Base-by-base conservation (phyloP, 2,113 vertebrate species). In the Anhinga rufa region DNA sequence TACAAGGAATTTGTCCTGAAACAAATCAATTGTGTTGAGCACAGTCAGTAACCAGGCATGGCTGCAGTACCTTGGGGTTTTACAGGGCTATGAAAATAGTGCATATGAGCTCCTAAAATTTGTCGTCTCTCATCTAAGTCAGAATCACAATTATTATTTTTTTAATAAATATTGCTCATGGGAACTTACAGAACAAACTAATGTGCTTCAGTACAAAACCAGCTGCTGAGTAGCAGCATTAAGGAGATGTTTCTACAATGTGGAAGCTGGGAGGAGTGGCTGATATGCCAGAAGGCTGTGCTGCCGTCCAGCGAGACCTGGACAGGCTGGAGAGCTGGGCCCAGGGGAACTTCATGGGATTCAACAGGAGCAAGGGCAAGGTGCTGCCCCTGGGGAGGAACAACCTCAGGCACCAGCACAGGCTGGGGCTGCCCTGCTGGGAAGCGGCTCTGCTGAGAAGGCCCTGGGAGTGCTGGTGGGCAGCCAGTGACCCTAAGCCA, bases 61-160 rank as follows among this genome's bases (percentile, higher is more conserved):
- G 29, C 21, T 44, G 14, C 28, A 4, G 17, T 44, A 48, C 14
- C 31, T 76, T 40, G 38, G 40, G 24, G 16, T 42, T 79, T 88
- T 77, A 49, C n/a, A 28, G 55, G 21, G 31, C 49, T 61, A 24
- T 31, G 58, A 65, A 68, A 76, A 55, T 17, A 38, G 28, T 28
- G 7, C 44, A 14, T 55, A 12, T 15, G 42, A 94, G 10, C 28
- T 93, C 36, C 42, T 82, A 12, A 15, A 54, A 44, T 5, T 89
- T 61, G 20, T 42, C 66, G 17, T 76, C 26, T 42, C 20, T 91
- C n/a, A 64, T 54, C 26, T 18, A 61, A 60, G 32, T 78, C 48
- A 87, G 61, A 89, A 72, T 38, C 0, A 0, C 3, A 3, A 2
- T 3, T 25, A 44, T 75, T 62, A n/a, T 69, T 55, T 68, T 25